Evolutionary conservation across 53 echinoderm and acorn worm genomes (phyloP).

Genomic region (Stichopus horrens): DNA sequence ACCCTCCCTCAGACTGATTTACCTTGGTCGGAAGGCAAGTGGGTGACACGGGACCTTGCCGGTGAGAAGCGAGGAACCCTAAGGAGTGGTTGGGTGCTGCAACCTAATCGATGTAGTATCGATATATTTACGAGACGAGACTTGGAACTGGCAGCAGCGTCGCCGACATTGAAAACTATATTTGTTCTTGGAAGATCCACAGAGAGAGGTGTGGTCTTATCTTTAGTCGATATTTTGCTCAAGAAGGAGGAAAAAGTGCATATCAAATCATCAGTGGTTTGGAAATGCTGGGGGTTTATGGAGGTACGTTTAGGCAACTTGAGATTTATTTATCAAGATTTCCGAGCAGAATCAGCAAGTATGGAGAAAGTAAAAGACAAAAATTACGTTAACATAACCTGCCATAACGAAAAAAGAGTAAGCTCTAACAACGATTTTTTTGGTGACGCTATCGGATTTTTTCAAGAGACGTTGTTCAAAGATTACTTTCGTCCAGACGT

Average conservation of each 20-base stretch:
- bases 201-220: constrained; percentile 29
- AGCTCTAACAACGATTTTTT: constrained; percentile 1
- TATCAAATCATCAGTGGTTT: not conserved
- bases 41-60: constrained; percentile 21
- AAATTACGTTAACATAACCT: constrained; percentile 12
- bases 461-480: not conserved
- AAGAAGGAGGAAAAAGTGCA: constrained; percentile 7
- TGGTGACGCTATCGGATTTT: constrained; percentile 19
- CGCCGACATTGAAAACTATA: constrained; percentile 23
- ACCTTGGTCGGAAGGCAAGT: constrained; percentile 14
- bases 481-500: not conserved
- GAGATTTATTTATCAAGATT: constrained; percentile 24
- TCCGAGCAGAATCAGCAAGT: not conserved
- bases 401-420: constrained; percentile 35
- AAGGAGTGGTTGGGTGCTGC: constrained; percentile 33
- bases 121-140: constrained; percentile 23
- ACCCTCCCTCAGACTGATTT: not conserved
- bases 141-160: not conserved
- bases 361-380: not conserved
- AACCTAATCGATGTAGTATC: constrained; percentile 25
- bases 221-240: constrained; percentile 9
- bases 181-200: constrained; percentile 24
- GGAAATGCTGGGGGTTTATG: constrained; percentile 28
- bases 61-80: not conserved
- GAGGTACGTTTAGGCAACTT: constrained; percentile 16